Evolutionary conservation across 1,140 invertebrate genomes (phyloP), one percentile per base, ranked within the genome.

Genomic region (Drosophila rufa): DNA sequence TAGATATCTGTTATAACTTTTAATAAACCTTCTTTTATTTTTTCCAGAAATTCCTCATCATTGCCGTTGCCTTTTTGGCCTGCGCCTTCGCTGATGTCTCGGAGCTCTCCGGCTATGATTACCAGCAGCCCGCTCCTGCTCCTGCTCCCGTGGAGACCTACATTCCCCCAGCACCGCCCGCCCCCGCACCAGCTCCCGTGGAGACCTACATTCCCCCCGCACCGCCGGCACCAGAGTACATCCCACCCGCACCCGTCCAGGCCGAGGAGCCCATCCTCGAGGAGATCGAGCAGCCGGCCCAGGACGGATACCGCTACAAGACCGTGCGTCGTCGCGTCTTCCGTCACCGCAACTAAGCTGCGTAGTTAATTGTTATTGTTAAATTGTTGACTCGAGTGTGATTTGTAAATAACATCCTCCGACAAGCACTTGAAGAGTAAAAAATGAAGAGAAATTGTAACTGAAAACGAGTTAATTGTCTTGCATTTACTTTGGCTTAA

Each of bases 221-320:
- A 43, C 45, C 78, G 0, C 71, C 78, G 0, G 77, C 77, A 53
- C 69, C 78, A 15, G 76, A 66, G 46, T 80, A 80, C 70, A 80
- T 84, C 61, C 81, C 81, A 11, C 82, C 82, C 5, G 75, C 85
- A 0, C 77, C 83, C 25, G 8, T 74, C 7, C 83, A 80, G 57
- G 42, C 58, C 3, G 80, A 78, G 33, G 79, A 82, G 67, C 80
- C 81, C 40, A 14, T 78, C 42, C 14, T 73, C 30, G 76, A 90
- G 68, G 87, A 82, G 79, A 73, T 91, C 66, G 86, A 91, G 33
- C 82, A 86, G 76, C 86, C 86, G 7, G 83, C 91, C 42, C 81
- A 85, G 68, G 91, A 92, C 62, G 91, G 91, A 9, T 92, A 92
- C 56, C 91, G 91, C 73, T 92, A 92, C 77, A 92, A 91, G 73